phyloP scores from a whole-genome alignment of 2,797 vertebrate species.

The Carapus acus region DNA sequence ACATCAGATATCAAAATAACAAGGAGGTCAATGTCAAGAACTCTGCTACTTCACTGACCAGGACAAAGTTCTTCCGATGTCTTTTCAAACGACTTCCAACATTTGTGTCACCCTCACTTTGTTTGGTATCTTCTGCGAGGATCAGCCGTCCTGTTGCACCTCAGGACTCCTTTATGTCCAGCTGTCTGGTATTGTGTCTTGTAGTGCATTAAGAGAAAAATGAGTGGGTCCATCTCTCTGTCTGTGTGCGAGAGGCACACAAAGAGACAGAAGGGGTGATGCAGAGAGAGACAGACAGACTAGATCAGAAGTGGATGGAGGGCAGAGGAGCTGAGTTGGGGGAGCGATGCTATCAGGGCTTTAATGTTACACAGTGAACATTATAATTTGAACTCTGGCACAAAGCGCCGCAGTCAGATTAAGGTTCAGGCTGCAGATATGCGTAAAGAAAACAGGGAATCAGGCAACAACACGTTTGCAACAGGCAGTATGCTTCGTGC shows the following conservation, averaged over 20 bases:
- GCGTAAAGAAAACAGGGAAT: constrained; percentile 17
- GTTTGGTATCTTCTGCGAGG: constrained; percentile 18
- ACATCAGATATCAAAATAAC: too few species aligned
- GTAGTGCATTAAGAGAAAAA: constrained; percentile 11
- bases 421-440: constrained; percentile 23
- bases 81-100: too few species aligned
- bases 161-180: constrained; percentile 11
- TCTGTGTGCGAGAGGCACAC: constrained; percentile 21
- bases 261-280: constrained; percentile 30
- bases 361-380: constrained; percentile 52
- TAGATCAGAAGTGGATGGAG: constrained; percentile 54
- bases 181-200: constrained; percentile 21
- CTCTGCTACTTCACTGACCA: too few species aligned
- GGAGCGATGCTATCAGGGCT: constrained; percentile 53
- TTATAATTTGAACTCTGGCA: constrained; percentile 54
- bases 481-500: neutral
- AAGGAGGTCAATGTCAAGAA: too few species aligned
- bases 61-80: too few species aligned
- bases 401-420: constrained; percentile 42
- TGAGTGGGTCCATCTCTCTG: constrained; percentile 13
- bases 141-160: constrained; percentile 15
- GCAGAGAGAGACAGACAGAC: constrained; percentile 43
- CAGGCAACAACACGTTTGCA: constrained; percentile 7
- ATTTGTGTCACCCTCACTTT: constrained; percentile 14
- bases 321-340: constrained; percentile 54